Evolutionary conservation across 1,140 invertebrate species (phyloP).

Genomic region (Ectropis grisescens): DNA sequence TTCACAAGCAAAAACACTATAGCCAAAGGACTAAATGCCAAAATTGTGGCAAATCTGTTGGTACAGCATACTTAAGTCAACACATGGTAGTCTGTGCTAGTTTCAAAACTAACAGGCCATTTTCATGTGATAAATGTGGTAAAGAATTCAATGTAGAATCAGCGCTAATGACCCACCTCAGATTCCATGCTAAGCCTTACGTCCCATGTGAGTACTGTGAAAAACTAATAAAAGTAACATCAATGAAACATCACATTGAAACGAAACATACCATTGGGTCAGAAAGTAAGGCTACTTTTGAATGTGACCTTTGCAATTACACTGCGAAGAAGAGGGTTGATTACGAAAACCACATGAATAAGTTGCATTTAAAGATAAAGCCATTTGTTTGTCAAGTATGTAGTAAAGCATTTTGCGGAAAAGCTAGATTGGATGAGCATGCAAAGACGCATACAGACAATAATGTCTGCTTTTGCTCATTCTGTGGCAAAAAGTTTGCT

Average conservation of each 20-base stretch:
- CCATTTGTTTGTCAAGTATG: slow-evolving; percentile 23
- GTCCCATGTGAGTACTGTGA: slow-evolving; percentile 14
- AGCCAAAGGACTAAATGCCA: slow-evolving; percentile 16
- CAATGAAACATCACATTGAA: not conserved
- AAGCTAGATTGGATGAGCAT: slow-evolving; percentile 16
- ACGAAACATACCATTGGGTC: not conserved
- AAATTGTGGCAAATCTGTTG: slow-evolving; percentile 15
- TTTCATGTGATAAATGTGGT: slow-evolving; percentile 18
- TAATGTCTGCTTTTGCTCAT: slow-evolving; percentile 13
- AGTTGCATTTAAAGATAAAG: slow-evolving; percentile 24
- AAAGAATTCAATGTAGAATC: slow-evolving; percentile 13
- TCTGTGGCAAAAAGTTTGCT: slow-evolving; percentile 21
- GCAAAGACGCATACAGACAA: slow-evolving; percentile 13
- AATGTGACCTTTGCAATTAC: slow-evolving; percentile 15
- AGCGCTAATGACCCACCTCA: slow-evolving; percentile 12
- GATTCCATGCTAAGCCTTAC: slow-evolving; percentile 10
- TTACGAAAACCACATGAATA: slow-evolving; percentile 23
- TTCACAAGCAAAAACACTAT: slow-evolving; percentile 20
- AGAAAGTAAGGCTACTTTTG: not conserved
- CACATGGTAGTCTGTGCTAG: slow-evolving; percentile 13
- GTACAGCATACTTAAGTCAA: slow-evolving; percentile 13
- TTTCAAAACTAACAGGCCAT: not conserved
- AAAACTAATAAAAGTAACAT: slow-evolving; percentile 12
- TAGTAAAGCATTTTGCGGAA: slow-evolving; percentile 19
- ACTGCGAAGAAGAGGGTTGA: slow-evolving; percentile 13